Evolutionary conservation across 2,797 vertebrate genomes (phyloP).

Genomic region (Limnodromus scolopaceus): DNA sequence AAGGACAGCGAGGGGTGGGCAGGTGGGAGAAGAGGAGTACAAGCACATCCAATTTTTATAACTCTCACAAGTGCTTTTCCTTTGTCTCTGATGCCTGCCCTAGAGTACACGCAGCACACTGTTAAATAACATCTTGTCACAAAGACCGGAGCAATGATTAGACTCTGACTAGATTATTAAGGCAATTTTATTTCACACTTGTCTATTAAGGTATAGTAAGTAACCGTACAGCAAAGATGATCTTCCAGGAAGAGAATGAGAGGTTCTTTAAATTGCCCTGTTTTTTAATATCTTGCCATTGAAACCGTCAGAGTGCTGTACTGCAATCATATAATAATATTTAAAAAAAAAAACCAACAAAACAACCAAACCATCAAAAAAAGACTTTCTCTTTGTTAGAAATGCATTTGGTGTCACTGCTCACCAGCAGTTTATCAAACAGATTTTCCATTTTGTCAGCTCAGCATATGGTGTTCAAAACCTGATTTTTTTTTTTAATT

Average conservation of each 20-base stretch:
- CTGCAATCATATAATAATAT: background rate
- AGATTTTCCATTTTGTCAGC: background rate
- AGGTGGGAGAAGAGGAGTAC: background rate
- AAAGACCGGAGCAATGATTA: background rate
- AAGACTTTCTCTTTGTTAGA: background rate
- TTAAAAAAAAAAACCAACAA: too few species aligned
- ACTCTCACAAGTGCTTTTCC: background rate
- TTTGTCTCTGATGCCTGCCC: background rate
- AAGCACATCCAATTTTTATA: background rate
- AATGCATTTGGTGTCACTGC: background rate
- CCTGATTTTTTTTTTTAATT: background rate
- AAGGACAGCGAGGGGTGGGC: background rate
- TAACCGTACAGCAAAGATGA: background rate
- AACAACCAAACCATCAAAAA: background rate
- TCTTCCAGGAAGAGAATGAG: background rate
- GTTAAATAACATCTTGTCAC: background rate
- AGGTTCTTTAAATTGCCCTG: background rate
- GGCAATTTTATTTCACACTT: background rate
- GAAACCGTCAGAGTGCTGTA: background rate
- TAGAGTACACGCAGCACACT: background rate
- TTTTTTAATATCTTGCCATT: background rate
- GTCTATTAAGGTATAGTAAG: background rate
- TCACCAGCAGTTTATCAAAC: constrained; percentile 7
- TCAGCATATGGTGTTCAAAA: constrained; percentile 12
- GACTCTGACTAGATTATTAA: background rate